A percentile compares a stretch with the other conserved stretches of the same genome.
Evolutionary conservation across 2,888 invertebrate genomes (phyloP).

Genomic region (Lasius platythorax): DNA sequence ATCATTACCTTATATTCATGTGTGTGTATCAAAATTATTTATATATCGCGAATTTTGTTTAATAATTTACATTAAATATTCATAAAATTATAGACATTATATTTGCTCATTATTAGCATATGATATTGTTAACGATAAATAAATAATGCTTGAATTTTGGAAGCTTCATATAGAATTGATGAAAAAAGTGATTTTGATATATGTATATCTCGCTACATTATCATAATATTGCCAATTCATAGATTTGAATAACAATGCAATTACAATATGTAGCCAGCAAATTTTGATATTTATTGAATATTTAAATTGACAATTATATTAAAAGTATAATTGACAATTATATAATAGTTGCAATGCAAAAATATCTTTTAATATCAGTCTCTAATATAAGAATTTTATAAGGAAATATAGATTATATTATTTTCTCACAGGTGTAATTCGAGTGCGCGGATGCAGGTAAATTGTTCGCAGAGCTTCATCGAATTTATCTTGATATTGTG

Average conservation of each 20-base stretch:
- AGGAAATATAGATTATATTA: slow-evolving; percentile 18
- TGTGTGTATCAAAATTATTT: neutral
- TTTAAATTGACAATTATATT: neutral
- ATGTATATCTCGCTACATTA: neutral
- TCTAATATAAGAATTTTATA: neutral
- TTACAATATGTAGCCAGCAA: neutral
- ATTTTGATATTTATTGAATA: neutral
- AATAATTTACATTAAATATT: neutral
- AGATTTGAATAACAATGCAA: neutral
- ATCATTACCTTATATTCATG: neutral
- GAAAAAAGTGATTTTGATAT: neutral
- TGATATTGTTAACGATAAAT: neutral
- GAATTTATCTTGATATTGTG: slow-evolving; percentile 71
- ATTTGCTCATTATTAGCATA: neutral
- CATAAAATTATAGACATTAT: neutral
- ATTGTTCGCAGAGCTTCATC: slow-evolving; percentile 71
- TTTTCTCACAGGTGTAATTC: slow-evolving; percentile 67
- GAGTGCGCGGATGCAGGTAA: slow-evolving; percentile 72
- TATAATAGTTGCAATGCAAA: neutral
- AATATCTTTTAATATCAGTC: slow-evolving; percentile 4
- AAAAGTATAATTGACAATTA: neutral
- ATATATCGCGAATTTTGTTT: neutral
- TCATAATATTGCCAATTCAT: neutral
- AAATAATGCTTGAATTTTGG: neutral
- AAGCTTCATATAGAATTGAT: neutral